A percentile compares a stretch with the other conserved stretches of the same genome.
phyloP scores from a whole-genome alignment of 37 sponge, comb jelly and placozoan genomes.

The Petrosia ficiformis region DNA sequence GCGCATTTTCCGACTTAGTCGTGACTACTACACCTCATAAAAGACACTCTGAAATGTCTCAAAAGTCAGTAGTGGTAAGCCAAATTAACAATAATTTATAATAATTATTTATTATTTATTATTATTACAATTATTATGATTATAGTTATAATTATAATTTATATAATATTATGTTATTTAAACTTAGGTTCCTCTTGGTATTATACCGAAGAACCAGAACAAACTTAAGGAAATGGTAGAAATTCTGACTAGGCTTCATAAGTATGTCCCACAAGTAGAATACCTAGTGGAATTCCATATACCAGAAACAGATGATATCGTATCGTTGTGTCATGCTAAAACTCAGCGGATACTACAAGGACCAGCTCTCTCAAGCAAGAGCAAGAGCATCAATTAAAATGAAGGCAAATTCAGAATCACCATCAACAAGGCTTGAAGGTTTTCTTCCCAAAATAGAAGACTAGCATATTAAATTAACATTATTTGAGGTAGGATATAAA shows the following conservation, averaged over 20 bases:
- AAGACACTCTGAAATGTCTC: background rate
- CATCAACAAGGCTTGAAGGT: conserved; percentile 10
- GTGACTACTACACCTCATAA: background rate
- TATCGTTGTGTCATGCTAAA: background rate
- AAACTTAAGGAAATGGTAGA: background rate
- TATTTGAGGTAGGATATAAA: conserved; percentile 10
- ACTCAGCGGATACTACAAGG: too few relatives aligned
- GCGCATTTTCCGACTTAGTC: background rate
- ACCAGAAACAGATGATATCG: background rate
- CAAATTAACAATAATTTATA: background rate
- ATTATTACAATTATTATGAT: too few relatives aligned
- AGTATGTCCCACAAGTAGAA: conserved; percentile 1
- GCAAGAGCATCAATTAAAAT: conserved; percentile 5
- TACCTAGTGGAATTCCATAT: background rate
- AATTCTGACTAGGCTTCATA: background rate
- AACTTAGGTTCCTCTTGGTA: background rate
- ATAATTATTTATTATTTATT: background rate
- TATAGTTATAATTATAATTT: too few relatives aligned
- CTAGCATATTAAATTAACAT: conserved; percentile 19
- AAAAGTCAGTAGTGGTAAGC: conserved; percentile 6
- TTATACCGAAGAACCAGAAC: background rate
- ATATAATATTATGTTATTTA: too few relatives aligned
- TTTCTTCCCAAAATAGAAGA: conserved; percentile 13
- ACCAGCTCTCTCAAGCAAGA: conserved; percentile 20
- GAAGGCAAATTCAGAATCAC: conserved; percentile 11